Base-by-base conservation (phyloP, 2,113 vertebrate genomes). In the Toxotes jaculatrix region DNA sequence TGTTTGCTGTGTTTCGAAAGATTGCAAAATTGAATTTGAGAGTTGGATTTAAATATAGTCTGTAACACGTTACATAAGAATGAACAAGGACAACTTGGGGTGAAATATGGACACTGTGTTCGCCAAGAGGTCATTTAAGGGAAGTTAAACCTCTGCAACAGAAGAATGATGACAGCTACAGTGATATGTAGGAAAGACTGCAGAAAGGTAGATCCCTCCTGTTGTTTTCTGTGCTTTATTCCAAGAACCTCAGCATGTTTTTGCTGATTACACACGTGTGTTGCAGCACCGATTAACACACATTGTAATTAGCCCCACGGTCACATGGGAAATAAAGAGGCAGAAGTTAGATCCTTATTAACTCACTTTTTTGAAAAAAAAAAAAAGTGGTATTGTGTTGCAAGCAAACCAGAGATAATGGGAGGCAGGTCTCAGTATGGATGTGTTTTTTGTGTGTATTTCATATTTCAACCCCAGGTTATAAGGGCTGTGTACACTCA, bases 291-390 rank as follows among this genome's bases (percentile, higher is more conserved):
- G 84, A 92, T 93, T 87, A 92, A 85, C 86, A 86, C 77, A 55
- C 49, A 34, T 51, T 43, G 77, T 88, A 91, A 94, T 93, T 88
- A 92, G 73, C 82, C 70, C 74, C 55, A 2, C 1, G n/a, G 86
- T 75, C 90, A 75, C 82, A 73, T 84, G 91, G 90, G 88, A 92
- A 93, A 94, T 93, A 90, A 93, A 71, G 74, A 85, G 76, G 77
- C 51, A 83, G 81, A 80, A 80, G 74, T 85, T 76, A 55, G 75
- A 83, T 84, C 64, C 63, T 91, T 86, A 90, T 87, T 85, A 88
- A 86, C 38, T 82, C 51, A 42, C 7, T 56, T 76, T 75, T 62
- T 53, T 42, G 5, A 59, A 27, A 45, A 43, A 27, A 56, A 36
- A 56, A 71, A 72, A 63, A 82, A 3, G 12, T 23, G 70, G 61